Percentiles rank a stretch among this genome's conserved stretches.
These are phyloP conservation scores for Lepidurus arcticus DNA, from an alignment of 1,140 invertebrate genomes.

Conservation along the genomic window DNA sequence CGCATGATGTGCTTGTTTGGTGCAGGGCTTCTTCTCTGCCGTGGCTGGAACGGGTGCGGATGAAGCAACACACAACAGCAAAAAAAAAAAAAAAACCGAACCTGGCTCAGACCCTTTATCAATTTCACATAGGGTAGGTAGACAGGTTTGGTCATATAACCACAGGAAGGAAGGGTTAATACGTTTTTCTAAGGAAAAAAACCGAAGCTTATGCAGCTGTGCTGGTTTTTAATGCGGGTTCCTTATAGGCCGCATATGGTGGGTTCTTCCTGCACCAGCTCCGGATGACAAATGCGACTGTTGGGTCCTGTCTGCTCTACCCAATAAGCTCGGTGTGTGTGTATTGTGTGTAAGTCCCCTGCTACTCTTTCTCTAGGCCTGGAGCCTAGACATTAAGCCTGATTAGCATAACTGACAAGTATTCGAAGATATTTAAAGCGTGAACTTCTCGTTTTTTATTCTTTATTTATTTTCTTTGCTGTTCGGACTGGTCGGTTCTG, in stretches of 20 bases:
- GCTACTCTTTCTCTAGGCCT: not conserved
- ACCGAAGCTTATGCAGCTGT: not conserved
- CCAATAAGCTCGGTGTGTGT: no score
- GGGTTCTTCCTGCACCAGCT: not conserved
- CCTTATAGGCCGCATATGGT: not conserved
- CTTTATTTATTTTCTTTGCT: no score
- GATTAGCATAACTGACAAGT: not conserved
- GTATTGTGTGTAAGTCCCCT: not conserved
- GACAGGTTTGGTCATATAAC: constrained; percentile 1
- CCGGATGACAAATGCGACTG: constrained; percentile 6
- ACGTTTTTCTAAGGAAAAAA: not conserved
- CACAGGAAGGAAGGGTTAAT: constrained; percentile 18
- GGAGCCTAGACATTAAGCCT: not conserved
- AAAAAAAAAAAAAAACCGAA: not conserved
- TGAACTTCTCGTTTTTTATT: no score
- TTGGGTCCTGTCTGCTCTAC: not conserved
- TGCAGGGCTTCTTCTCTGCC: not conserved
- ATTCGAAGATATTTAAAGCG: no score
- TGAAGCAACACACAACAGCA: not conserved
- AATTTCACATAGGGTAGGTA: not conserved
- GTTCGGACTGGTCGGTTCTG: no score
- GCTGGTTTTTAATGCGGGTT: not conserved
- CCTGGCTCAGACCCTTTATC: not conserved
- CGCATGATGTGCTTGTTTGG: not conserved
- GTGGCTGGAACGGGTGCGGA: not conserved